Evolutionary conservation across 2,113 vertebrate species (phyloP).

Genomic region (Oxygymnocypris stewartii): DNA sequence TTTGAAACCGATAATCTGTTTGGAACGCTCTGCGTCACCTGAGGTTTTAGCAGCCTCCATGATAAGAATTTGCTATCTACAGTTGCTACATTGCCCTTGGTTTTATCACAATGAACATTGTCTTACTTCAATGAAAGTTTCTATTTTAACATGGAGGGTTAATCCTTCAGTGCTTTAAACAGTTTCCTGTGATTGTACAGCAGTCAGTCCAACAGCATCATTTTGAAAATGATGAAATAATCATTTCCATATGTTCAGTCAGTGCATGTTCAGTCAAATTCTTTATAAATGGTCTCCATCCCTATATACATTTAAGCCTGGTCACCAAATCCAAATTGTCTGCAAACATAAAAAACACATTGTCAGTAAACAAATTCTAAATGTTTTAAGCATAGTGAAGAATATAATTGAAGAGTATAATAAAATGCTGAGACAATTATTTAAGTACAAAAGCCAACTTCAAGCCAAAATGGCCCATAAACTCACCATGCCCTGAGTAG

Average conservation of each 20-base stretch:
- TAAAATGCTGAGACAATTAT: not conserved
- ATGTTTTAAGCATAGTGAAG: not conserved
- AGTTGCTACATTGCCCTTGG: slow-evolving; percentile 55
- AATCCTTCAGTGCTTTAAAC: slow-evolving; percentile 40
- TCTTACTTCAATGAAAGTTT: slow-evolving; percentile 15
- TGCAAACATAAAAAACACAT: slow-evolving; percentile 34
- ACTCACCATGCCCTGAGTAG: slow-evolving; percentile 42
- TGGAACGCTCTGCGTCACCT: slow-evolving; percentile 85
- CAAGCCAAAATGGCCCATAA: not conserved
- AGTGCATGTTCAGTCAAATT: slow-evolving; percentile 7
- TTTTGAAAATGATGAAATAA: slow-evolving; percentile 32
- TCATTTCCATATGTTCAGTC: slow-evolving; percentile 37
- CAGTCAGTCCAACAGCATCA: not conserved
- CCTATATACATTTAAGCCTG: not conserved
- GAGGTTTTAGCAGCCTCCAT: slow-evolving; percentile 93
- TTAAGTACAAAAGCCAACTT: slow-evolving; percentile 9
- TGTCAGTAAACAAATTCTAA: not conserved
- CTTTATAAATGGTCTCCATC: slow-evolving; percentile 37
- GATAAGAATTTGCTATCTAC: slow-evolving; percentile 71
- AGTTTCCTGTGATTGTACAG: not conserved
- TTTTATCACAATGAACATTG: slow-evolving; percentile 53
- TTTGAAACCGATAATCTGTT: slow-evolving; percentile 59
- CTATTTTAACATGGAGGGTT: not conserved
- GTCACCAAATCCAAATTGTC: slow-evolving; percentile 42
- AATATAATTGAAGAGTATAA: not conserved